These are phyloP conservation scores for Aphelenchoides besseyi DNA, from an alignment of 1,140 invertebrate species.

Conservation along the genomic window DNA sequence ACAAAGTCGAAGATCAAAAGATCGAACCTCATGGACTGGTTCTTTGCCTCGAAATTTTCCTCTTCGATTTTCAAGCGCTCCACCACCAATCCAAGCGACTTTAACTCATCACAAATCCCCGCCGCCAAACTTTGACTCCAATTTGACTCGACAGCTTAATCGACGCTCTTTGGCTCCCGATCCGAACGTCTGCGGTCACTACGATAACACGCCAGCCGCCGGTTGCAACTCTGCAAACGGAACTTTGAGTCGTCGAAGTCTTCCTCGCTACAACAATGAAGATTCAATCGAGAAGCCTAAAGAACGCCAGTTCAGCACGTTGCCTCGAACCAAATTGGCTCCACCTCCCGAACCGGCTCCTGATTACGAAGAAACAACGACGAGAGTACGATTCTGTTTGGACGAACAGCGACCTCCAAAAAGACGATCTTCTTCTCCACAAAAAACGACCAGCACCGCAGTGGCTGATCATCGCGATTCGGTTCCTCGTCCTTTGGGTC, in stretches of 20 bases:
- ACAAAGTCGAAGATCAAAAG: background rate
- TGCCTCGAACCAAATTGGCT: background rate
- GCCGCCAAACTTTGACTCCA: too few species aligned
- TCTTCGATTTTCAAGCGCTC: background rate
- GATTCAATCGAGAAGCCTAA: constrained; percentile 5
- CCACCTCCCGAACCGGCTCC: constrained; percentile 15
- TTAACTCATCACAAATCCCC: background rate
- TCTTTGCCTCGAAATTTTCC: constrained; percentile 3
- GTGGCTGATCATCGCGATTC: background rate
- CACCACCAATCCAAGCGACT: background rate
- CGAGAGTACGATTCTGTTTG: constrained; percentile 9
- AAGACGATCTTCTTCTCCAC: background rate
- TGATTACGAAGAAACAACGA: background rate
- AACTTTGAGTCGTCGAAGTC: constrained; percentile 17
- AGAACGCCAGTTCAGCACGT: constrained; percentile 1
- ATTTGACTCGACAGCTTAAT: too few species aligned
- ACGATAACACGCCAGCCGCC: background rate
- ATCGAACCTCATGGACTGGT: background rate
- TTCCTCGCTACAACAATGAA: constrained; percentile 16
- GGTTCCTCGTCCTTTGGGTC: background rate
- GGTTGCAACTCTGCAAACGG: background rate
- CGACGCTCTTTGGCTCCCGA: background rate
- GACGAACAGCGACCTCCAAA: background rate
- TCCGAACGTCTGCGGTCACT: background rate
- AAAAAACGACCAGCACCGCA: background rate